Base-by-base conservation (phyloP, 2,888 invertebrate species). In the Polymixis lichenea region DNA sequence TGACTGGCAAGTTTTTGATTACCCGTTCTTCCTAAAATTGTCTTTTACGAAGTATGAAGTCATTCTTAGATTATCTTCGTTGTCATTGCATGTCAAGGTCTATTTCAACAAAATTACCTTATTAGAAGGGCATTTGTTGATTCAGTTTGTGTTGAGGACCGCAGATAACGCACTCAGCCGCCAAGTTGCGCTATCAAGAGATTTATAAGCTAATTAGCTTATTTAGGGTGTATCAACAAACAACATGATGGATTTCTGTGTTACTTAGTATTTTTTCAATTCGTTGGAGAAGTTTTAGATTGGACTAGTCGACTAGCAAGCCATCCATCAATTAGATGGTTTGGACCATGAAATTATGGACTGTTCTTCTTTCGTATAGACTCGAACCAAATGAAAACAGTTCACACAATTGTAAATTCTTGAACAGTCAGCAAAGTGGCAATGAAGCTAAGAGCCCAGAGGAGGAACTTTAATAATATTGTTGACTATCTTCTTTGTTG, bases 61-160 rank as follows among this genome's bases (percentile, higher is more conserved):
- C 53, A 58, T 69, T 68, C 56, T 49, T 15, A 58, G 55, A 46
- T 83, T 25, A 79, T 66, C 65, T 53, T 61, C 19, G 32, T n/a
- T n/a, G n/a, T 65, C 43, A 49, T 66, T 53, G 22, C 62, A 43
- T 83, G 51, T 61, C 81, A 79, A 83, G 68, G 80, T 66, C n/a
- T 55, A 19, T 1, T 56, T 28, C 56, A 28, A 46, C 53, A 66
- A 69, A 69, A 56, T 61, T 61, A 74, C 56, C 78, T 32, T 28
- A 65, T 69, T 81, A 68, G 38, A 79, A 79, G 46, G 74, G 67
- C 73, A 81, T 73, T 83, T 78, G 65, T 56, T 38, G 8, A 72
- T 62, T 64, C 17, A 46, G 51, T 32, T 56, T 8, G 32, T 74
- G 46, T 56, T n/a, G 32, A 60, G 19, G 53, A 53, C 43, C 0